A percentile compares a stretch with the other conserved stretches of the same genome.
Evolutionary conservation across 2,797 vertebrate genomes (phyloP).

Genomic region (Xiphorhynchus erythropygius): DNA sequence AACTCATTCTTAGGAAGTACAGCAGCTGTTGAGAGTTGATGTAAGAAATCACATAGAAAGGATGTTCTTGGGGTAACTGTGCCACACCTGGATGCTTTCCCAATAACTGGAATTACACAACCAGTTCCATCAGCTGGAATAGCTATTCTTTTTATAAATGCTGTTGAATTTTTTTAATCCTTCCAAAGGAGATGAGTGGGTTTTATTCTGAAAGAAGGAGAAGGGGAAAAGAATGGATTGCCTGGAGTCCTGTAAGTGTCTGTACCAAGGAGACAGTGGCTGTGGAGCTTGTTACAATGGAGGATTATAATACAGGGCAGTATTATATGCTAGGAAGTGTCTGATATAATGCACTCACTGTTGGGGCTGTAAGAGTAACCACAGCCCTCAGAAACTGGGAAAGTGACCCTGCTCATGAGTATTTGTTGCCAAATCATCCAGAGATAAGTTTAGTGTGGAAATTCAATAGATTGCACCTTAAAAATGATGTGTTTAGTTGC

Average conservation of each 20-base stretch:
- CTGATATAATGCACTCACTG: neutral
- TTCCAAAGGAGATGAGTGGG: neutral
- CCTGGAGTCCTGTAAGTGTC: neutral
- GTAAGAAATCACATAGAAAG: neutral
- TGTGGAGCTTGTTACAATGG: neutral
- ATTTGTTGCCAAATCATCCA: neutral
- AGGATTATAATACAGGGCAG: neutral
- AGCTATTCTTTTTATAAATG: neutral
- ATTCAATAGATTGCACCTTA: neutral
- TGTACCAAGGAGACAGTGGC: neutral
- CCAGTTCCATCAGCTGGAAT: neutral
- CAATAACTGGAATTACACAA: neutral
- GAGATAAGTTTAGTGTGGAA: neutral
- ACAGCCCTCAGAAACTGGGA: neutral
- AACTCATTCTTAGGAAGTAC: neutral
- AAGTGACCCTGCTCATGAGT: neutral
- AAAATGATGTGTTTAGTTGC: neutral
- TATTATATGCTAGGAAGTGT: neutral
- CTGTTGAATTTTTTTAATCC: neutral
- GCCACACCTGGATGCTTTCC: neutral
- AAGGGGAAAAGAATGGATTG: neutral
- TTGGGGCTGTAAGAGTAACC: neutral
- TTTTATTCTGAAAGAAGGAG: neutral
- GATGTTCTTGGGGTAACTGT: neutral
- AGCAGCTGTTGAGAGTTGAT: neutral